A percentile compares a stretch with the other conserved stretches of the same genome.
phyloP scores from a whole-genome alignment of 2,113 vertebrate genomes.

The Cynopterus brachyotis region DNA sequence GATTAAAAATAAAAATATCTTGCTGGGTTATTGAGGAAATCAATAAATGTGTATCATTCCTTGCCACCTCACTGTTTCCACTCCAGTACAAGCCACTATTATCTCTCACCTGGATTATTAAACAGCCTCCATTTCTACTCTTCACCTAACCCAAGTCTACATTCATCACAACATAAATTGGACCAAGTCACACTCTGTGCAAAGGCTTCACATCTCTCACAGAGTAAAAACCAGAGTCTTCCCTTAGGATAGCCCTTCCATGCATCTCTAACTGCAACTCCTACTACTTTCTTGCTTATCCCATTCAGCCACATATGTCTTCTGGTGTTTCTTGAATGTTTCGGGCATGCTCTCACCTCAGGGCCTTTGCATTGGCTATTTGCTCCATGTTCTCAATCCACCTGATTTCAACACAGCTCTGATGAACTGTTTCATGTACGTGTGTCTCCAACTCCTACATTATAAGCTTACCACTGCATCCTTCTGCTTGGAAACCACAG shows the following conservation, averaged over 20 bases:
- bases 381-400: neutral
- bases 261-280: neutral
- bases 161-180: neutral
- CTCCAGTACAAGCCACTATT: neutral
- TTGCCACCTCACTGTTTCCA: neutral
- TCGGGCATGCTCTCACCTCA: neutral
- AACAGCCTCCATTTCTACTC: neutral
- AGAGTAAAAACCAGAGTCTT: neutral
- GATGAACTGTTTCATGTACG: neutral
- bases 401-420: neutral
- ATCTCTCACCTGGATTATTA: neutral
- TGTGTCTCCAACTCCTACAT: neutral
- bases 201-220: neutral
- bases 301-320: neutral
- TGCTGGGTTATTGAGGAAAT: neutral
- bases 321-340: neutral
- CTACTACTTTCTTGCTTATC: neutral
- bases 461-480: neutral
- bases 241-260: neutral
- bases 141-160: neutral
- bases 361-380: neutral
- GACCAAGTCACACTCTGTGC: neutral
- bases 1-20: neutral
- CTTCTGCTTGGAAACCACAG: neutral
- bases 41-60: neutral